Base-by-base conservation (phyloP, 2,888 invertebrate genomes). In the Dorcus hopei region DNA sequence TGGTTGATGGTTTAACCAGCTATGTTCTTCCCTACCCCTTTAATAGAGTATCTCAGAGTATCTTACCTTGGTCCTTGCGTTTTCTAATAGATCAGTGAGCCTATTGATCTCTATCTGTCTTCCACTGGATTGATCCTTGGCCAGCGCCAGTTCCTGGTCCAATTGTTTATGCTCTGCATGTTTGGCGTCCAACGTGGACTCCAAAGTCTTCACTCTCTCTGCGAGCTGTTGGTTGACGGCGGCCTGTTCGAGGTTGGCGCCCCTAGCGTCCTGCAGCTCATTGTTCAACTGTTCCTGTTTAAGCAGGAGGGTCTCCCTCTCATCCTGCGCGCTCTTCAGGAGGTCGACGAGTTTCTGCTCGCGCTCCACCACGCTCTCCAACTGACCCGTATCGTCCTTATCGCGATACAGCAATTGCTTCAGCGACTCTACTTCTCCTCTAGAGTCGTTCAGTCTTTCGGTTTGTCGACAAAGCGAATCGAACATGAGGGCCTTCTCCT, bases 391-490 rank as follows among this genome's bases (percentile, higher is more conserved):
- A 42, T 85, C 82, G 47, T 84, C 83, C n/a, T 88, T 86, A 65
- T 88, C 90, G 9, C 87, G 83, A 52, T 90, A 80, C 52, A 91
- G 77, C 53, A 95, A 78, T 70, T 90, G 91, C 75, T 94, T 93
- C 47, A 96, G 78, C 0, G 91, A 91, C 67, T 91, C 92, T 60
- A 94, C 91, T 81, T 88, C 91, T 6, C 88, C 87, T 54, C 95
- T 83, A 33, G 91, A 89, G 70, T 95, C 94, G 74, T 95, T 94
- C 0, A 96, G 80, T 74, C 94, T 91, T 77, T 95, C 95, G 0
- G 95, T 95, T 80, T 96, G 96, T 14, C 93, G 85, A 74, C 94
- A 95, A 41, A 96, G 81, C 14, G 95, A 95, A 76, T 95, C 94
- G 51, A 95, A 83, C 67, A 96, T 84, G 48, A 95, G 89, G 67